These are phyloP conservation scores for Bubo scandiacus DNA, from an alignment of 2,113 vertebrate genomes.

Conservation along the genomic window DNA sequence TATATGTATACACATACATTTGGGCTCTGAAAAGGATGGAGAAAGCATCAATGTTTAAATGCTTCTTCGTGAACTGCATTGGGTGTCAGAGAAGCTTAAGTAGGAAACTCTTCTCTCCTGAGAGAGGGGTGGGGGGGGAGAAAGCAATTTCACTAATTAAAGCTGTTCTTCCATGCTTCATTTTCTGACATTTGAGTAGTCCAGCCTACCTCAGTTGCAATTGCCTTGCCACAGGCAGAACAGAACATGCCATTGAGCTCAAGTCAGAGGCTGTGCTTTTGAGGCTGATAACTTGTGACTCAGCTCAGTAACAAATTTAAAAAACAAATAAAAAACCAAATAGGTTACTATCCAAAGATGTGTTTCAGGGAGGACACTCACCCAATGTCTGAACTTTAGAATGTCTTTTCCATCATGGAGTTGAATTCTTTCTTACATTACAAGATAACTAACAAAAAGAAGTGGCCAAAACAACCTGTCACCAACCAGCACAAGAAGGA, in stretches of 20 bases:
- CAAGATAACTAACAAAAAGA: not conserved
- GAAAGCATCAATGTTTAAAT: not conserved
- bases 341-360: not conserved
- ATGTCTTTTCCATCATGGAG: not conserved
- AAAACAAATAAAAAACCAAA: not conserved
- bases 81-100: not conserved
- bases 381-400: not conserved
- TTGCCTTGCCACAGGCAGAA: not conserved
- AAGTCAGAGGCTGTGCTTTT: not conserved
- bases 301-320: not conserved
- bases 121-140: not conserved
- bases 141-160: not conserved
- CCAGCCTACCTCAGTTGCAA: not conserved
- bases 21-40: not conserved
- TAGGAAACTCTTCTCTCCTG: not conserved
- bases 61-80: not conserved
- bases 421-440: not conserved
- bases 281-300: not conserved
- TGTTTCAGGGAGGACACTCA: not conserved
- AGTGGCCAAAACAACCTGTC: not conserved
- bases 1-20: rapidly evolving
- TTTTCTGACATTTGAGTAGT: not conserved
- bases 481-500: not conserved
- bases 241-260: rapidly evolving
- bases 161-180: not conserved